Evolutionary conservation across 2,797 vertebrate species (phyloP).

Genomic region (Anas bernieri): DNA sequence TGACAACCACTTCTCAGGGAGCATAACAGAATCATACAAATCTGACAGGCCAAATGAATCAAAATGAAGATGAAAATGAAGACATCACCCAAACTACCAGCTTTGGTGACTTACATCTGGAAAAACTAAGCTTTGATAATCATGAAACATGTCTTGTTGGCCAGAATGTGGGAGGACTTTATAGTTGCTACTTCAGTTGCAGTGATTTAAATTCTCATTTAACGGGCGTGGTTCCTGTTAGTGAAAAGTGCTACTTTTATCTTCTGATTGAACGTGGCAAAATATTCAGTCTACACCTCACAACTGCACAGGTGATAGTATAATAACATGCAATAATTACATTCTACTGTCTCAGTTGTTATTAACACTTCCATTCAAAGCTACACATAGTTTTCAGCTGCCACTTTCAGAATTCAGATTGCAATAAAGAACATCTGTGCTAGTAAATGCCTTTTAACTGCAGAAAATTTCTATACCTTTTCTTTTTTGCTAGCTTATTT

Average conservation of each 20-base stretch:
- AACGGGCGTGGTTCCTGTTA: constrained; percentile 23
- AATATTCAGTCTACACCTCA: constrained; percentile 36
- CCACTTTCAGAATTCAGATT: constrained; percentile 49
- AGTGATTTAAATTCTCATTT: constrained; percentile 52
- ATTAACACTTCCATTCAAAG: constrained; percentile 60
- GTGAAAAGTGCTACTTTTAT: constrained; percentile 16
- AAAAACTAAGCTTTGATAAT: neutral
- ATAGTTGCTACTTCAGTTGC: neutral
- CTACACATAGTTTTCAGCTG: constrained; percentile 65
- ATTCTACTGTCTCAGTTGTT: constrained; percentile 69
- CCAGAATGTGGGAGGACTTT: neutral
- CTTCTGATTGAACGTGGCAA: constrained; percentile 33
- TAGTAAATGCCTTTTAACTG: constrained; percentile 67
- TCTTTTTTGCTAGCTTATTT: neutral
- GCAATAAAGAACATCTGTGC: constrained; percentile 70
- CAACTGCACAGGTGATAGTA: constrained; percentile 74
- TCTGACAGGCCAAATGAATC: neutral
- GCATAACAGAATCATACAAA: neutral
- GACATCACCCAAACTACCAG: neutral
- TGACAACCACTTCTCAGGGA: neutral
- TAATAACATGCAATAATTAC: constrained; percentile 71
- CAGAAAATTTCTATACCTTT: constrained; percentile 18
- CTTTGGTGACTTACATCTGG: neutral
- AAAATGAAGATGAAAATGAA: neutral
- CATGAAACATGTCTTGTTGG: neutral